Evolutionary conservation across 2,888 invertebrate species (phyloP), one percentile per base, ranked within the genome.

Genomic region (Dioctria linearis): DNA sequence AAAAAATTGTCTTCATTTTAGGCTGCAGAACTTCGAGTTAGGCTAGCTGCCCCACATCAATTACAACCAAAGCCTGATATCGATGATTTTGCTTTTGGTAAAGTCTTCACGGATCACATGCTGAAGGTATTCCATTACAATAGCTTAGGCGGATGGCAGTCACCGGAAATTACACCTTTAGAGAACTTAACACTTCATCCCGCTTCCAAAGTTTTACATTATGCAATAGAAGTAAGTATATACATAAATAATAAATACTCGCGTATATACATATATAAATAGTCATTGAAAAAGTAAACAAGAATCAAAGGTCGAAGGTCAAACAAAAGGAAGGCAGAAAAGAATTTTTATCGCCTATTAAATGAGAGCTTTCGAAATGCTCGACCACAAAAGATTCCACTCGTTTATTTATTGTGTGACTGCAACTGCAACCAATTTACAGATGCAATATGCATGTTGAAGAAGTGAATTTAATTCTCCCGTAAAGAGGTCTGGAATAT

Each of bases 91-190:
- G 91, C 93, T 76, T 99, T 99, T 90, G 99, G 99, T n/a, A 95
- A 95, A 88, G 91, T 93, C 85, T 99, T 98, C 89, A 95, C 97
- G 8, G 98, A 99, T 89, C 98, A 99, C 88, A 99, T 99, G 98
- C 90, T 98, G 66, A 95, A 95, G 90, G 91, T 96, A 73, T 93
- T 94, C 84, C 98, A 96, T 90, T 92, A 94, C 85, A 92, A 92
- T 84, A 92, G 92, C 76, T 89, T 94, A 63, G 98, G 98, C 8
- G 98, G 99, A 9, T 99, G 99, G 99, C 95, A 95, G 86, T 92
- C 92, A 85, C 98, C 99, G 2, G 93, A 94, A 87, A 98, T 99
- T 81, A 92, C 93, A 78, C 98, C 98, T 0, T 92, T 99, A 84
- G 95, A 96, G 89, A 94, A 96, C 88, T 91, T 99, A 80, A 92